Percentiles rank a stretch among this genome's conserved stretches.
Evolutionary conservation across 2,888 invertebrate species (phyloP).

Genomic region (Limnephilus marmoratus): DNA sequence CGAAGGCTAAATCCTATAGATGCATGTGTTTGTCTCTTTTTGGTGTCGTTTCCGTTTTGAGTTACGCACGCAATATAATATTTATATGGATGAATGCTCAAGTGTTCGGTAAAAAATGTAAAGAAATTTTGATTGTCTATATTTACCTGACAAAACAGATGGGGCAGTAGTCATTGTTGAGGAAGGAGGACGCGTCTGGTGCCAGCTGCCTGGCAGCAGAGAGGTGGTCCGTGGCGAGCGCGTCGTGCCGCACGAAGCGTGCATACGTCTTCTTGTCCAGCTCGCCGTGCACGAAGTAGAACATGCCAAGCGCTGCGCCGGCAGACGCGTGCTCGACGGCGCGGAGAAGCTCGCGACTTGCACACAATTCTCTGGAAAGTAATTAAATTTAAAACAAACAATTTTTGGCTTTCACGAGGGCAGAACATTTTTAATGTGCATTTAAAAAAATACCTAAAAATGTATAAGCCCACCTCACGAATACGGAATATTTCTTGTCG

Average conservation of each 20-base stretch:
- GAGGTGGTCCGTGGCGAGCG: conserved; percentile 72
- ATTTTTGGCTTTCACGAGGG: not conserved
- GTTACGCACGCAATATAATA: too few species aligned
- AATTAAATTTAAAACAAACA: not conserved
- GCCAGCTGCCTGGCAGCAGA: conserved; percentile 70
- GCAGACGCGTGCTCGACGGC: conserved; percentile 70
- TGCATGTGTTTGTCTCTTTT: too few species aligned
- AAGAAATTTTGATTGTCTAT: not conserved
- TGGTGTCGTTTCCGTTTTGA: too few species aligned
- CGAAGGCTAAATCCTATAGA: too few species aligned
- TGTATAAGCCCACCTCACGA: too few species aligned
- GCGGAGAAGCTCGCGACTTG: conserved; percentile 71
- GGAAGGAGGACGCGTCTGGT: conserved; percentile 64
- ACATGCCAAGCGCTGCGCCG: conserved; percentile 61
- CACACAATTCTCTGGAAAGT: conserved; percentile 71
- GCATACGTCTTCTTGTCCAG: conserved; percentile 66
- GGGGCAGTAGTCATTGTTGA: conserved; percentile 40
- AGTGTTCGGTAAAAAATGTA: too few species aligned
- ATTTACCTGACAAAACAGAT: conserved; percentile 27
- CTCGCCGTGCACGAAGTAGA: conserved; percentile 40
- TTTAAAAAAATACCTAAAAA: too few species aligned
- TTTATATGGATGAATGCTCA: too few species aligned
- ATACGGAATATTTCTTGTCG: too few species aligned
- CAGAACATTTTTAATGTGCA: too few species aligned
- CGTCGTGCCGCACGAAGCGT: conserved; percentile 70